Evolutionary conservation across 2,113 vertebrate genomes (phyloP), one percentile per base, ranked within the genome.

Genomic region (Albula goreensis): DNA sequence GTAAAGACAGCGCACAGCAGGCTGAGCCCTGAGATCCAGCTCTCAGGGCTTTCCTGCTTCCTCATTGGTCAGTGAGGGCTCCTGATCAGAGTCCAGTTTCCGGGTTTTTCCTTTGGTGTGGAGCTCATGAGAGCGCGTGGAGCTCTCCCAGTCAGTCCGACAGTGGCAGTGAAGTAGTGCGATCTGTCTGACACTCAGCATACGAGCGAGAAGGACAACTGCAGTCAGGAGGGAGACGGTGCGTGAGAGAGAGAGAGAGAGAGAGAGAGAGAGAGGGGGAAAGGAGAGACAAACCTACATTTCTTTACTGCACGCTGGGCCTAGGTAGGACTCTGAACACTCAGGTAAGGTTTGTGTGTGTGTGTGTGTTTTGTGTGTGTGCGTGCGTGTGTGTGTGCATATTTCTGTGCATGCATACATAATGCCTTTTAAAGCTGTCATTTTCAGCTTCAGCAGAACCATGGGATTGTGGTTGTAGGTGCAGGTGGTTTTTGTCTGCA

Each of bases 31-130:
- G 22, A 2, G 10, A 56, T 25, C 17, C 51, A 51, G n/a, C 4
- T 12, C 74, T 10, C n/a, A 74, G 48, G 11, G 19, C 49, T 83
- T 52, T 31, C 81, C n/a, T 6, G 17, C 25, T 31, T 41, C 19
- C 83, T 22, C 17, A 66, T 66, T 66, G 60, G 60, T 66, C 60
- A 52, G 41, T 12, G 63, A 49, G 17, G 49, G 57, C 81, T 79
- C 85, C 12, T 31, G 53, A 70, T 48, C 57, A 19, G 49, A 4
- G 63, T 70, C 85, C 85, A 5, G 41, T 60, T 57, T 82, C 85
- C 85, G 63, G 49, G 80, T 81, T 86, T 86, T 77, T 49, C 60
- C 80, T 53, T 11, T 17, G 41, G 49, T 51, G 49, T 6, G 6
- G 19, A 81, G 60, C 66, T 48, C 81, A 48, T 70, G 57, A 49